A percentile compares a stretch with the other conserved stretches of the same genome.
These are phyloP conservation scores for Galemys pyrenaicus DNA, from an alignment of 2,113 vertebrate genomes.

Conservation along the genomic window DNA sequence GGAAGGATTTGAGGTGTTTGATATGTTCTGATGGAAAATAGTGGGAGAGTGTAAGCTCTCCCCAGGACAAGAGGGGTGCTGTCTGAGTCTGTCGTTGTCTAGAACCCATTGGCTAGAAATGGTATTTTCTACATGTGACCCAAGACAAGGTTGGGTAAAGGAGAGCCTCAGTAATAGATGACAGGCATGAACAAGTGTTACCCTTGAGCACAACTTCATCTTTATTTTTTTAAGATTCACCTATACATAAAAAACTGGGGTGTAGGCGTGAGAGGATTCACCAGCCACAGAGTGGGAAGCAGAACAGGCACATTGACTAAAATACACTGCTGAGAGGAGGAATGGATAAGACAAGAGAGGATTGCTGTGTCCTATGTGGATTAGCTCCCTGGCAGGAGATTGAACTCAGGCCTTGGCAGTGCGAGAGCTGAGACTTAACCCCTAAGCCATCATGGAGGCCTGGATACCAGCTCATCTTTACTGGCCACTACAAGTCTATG, in stretches of 20 bases:
- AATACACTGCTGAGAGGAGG: no score
- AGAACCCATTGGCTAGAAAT: background rate
- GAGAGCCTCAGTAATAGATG: background rate
- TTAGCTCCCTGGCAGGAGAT: no score
- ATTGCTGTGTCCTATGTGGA: no score
- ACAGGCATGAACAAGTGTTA: background rate
- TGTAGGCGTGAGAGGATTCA: no score
- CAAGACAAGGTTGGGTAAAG: background rate
- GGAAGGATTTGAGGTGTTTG: background rate
- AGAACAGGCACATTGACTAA: no score
- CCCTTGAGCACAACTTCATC: background rate
- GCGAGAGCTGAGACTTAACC: background rate
- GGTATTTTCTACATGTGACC: background rate
- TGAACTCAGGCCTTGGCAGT: no score
- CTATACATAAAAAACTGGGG: no score
- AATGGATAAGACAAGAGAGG: no score
- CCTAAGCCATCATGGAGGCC: background rate
- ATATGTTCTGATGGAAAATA: background rate
- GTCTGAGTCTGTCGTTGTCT: background rate
- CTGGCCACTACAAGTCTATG: background rate
- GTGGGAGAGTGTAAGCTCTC: background rate
- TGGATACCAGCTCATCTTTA: background rate
- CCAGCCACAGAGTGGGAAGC: no score
- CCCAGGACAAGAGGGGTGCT: background rate
- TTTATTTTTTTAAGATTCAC: no score